Percentiles rank a stretch among this genome's conserved stretches.
Conservation (phyloP, 1,140 invertebrate species). For the Varroa destructor region DNA sequence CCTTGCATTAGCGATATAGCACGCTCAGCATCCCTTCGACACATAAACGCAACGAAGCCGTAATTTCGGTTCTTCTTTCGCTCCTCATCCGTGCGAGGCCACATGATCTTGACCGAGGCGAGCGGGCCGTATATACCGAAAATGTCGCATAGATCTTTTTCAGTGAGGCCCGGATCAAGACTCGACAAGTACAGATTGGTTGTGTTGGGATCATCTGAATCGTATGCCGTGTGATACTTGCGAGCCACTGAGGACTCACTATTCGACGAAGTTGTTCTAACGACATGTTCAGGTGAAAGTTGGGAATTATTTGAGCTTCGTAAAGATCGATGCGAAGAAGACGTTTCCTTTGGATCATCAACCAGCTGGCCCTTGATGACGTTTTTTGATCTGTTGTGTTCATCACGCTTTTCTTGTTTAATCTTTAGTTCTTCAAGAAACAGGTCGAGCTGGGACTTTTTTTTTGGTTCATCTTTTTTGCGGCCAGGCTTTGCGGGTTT, state of each 20-base stretch:
- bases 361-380: conserved; percentile 40
- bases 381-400: conserved; percentile 59
- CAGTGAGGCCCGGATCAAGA: conserved; percentile 88
- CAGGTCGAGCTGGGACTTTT: conserved; percentile 89
- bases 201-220: conserved; percentile 86
- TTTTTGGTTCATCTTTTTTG: conserved; percentile 69
- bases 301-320: not conserved
- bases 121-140: conserved; percentile 94
- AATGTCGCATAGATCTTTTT: conserved; percentile 91
- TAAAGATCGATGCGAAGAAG: conserved; percentile 34
- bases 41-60: conserved; percentile 99
- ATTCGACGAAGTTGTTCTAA: not conserved
- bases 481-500: conserved; percentile 30
- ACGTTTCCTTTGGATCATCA: conserved; percentile 21
- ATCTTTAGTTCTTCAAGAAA: conserved; percentile 89
- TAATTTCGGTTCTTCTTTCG: conserved; percentile 84
- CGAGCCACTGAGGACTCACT: not conserved
- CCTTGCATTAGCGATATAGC: conserved; percentile 79
- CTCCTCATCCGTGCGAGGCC: conserved; percentile 94
- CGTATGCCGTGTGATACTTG: conserved; percentile 38
- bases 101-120: conserved; percentile 99
- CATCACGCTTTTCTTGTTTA: conserved; percentile 91
- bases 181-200: conserved; percentile 97
- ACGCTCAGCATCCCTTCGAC: conserved; percentile 84
- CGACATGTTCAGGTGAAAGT: no score